Base-by-base conservation (phyloP, 2,888 invertebrate species). In the Ellobium chinense region DNA sequence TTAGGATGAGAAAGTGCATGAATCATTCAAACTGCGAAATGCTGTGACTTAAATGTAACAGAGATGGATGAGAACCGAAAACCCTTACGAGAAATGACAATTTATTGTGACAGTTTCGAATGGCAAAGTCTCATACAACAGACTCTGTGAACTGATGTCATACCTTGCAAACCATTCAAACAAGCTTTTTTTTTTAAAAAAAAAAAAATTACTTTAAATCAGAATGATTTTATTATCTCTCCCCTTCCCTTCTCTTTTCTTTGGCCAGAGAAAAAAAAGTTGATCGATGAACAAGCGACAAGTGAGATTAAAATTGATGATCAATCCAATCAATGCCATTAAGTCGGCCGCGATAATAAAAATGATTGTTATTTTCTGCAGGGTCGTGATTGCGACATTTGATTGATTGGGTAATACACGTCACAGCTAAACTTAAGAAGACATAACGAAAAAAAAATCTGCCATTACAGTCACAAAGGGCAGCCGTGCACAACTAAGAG, bases 231-330 rank as follows among this genome's bases (percentile, higher is more conserved):
- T 62, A 18, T 63, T 18, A 18, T 29, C 34, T 2, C 34, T 18
- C 34, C 34, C 12, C 34, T 34, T 9, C 34, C 34, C 3, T 63
- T 63, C n/a, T 63, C 18, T 14, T 34, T 34, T 9, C 18, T 24
- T 31, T 34, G 12, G 63, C 12, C 18, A 18, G 24, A 34, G 21
- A 18, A 12, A 31, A 1, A 36, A 31, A 29, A n/a, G n/a, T 37
- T 58, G 74, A 74, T 74, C 62, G 74, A 74, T 74, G 63, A 31
- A 73, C 60, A 21, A 58, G 54, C 74, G 63, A 74, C 74, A 74
- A 39, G 74, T 39, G 5, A 63, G 63, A 74, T 74, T 74, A 63
- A 62, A 74, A 74, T 63, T 74, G 74, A 74, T 63, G 36, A 74
- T 74, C 63, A 39, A 37, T 21, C 46, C 74, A 74, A 74, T 74